Evolutionary conservation across 1,140 invertebrate species (phyloP).

Genomic region (Drosophila ohnishii): DNA sequence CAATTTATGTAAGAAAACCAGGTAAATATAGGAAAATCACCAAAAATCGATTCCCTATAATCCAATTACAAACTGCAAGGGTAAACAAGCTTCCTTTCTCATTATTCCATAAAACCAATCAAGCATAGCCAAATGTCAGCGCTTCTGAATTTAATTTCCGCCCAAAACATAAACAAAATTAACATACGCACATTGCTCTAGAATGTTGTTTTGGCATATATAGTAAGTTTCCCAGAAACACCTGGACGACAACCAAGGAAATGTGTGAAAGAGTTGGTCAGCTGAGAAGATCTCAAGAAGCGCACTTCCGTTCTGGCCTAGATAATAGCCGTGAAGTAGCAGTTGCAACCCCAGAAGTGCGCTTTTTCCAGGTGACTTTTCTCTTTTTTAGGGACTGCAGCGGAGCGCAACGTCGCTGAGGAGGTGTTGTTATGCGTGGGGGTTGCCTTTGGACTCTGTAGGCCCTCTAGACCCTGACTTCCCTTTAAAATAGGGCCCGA

Average conservation of each 20-base stretch:
- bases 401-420: constrained; percentile 43
- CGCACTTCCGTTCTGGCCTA: constrained; percentile 64
- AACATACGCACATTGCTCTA: constrained; percentile 37
- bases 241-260: constrained; percentile 38
- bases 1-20: too few relatives aligned
- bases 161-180: constrained; percentile 44
- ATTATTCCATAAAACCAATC: constrained; percentile 29
- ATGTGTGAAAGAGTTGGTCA: constrained; percentile 73
- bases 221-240: constrained; percentile 32
- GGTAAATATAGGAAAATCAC: neutral
- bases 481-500: constrained; percentile 1
- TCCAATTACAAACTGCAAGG: neutral
- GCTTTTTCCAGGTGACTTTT: constrained; percentile 13
- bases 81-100: neutral
- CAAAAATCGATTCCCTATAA: neutral
- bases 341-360: constrained; percentile 35
- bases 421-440: constrained; percentile 61
- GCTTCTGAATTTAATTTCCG: constrained; percentile 62
- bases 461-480: neutral
- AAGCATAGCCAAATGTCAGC: constrained; percentile 32
- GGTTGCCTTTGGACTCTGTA: constrained; percentile 28
- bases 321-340: constrained; percentile 65
- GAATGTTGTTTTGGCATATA: constrained; percentile 28
- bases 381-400: constrained; percentile 29
- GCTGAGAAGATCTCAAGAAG: constrained; percentile 55